Percentiles rank a stretch among this genome's conserved stretches.
phyloP scores from a whole-genome alignment of 2,888 invertebrate species.

The Drosophila hamatofila region DNA sequence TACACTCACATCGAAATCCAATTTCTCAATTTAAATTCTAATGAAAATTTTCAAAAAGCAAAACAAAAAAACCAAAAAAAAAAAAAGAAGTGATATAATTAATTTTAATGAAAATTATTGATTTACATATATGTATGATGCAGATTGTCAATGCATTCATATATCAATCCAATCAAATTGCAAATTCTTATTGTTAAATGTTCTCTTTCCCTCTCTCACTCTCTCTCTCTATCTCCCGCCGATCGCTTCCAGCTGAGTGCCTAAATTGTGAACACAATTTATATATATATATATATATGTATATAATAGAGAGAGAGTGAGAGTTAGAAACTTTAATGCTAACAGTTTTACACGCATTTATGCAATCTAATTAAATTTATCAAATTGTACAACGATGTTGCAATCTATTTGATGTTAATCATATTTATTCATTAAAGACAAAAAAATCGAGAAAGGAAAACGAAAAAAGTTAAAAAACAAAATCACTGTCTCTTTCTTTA shows the following conservation, averaged over 20 bases:
- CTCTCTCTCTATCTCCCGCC: not conserved
- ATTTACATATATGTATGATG: not conserved
- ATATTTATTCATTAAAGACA: slow-evolving; percentile 16
- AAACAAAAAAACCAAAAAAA: not conserved
- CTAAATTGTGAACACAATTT: not conserved
- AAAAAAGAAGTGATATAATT: not conserved
- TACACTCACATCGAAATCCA: not conserved
- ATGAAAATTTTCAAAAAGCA: not conserved
- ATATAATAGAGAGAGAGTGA: not conserved
- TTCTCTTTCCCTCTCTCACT: not conserved
- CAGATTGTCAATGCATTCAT: not conserved
- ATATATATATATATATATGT: too few relatives aligned
- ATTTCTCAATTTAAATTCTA: not conserved
- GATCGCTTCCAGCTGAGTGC: slow-evolving; percentile 2
- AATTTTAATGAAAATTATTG: not conserved
- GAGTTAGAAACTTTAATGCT: not conserved
- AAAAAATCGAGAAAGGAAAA: not conserved
- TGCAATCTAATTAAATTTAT: not conserved
- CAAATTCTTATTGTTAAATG: not conserved
- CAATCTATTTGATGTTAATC: slow-evolving; percentile 14
- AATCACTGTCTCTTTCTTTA: not conserved
- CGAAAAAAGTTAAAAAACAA: too few relatives aligned
- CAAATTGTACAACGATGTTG: not conserved
- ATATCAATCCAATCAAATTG: not conserved
- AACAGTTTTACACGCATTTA: not conserved